Base-by-base conservation (phyloP, 1,140 invertebrate genomes). In the Monomorium pharaonis region DNA sequence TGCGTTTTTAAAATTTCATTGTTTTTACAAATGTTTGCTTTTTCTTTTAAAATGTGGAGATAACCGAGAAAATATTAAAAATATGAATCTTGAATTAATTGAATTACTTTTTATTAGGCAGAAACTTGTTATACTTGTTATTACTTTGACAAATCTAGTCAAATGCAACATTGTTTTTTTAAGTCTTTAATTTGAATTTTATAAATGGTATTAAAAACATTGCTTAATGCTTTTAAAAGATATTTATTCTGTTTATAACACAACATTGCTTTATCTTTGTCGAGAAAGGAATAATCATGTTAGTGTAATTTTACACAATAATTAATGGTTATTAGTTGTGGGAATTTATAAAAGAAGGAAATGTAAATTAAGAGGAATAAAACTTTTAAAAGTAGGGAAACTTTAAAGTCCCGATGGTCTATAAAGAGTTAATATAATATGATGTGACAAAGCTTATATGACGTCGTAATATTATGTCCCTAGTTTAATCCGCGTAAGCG, bases 401-500 rank as follows among this genome's bases (percentile, higher is more conserved):
- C 14, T 67, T 47, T 44, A 47, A 67, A 67, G 63, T 47, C 37
- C 42, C 63, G 63, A 67, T 67, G 63, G 63, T 67, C 63, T 21
- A 67, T 67, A 67, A 67, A 67, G 63, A 67, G 63, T 80, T 37
- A 67, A 67, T 51, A 65, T 30, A 65, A 78, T 65, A 33, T 42
- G 47, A 42, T 24, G 30, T 27, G 74, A 42, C 44, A 63, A 84
- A 84, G 74, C 58, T 83, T 62, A 62, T 65, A 80, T 76, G 51
- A 85, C 74, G 54, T 83, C 80, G 72, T 81, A 85, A 62, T 86
- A 72, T 85, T 60, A 49, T 33, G 85, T 86, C n/a, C 27, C 37
- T 54, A 74, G 51, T 63, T 86, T 83, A 69, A 60, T 85, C 51
- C 63, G 75, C 18, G 65, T 33, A 51, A 60, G 51, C 67, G 65